Conservation (phyloP, 2,888 invertebrate species). For the Parascotia fuliginaria region DNA sequence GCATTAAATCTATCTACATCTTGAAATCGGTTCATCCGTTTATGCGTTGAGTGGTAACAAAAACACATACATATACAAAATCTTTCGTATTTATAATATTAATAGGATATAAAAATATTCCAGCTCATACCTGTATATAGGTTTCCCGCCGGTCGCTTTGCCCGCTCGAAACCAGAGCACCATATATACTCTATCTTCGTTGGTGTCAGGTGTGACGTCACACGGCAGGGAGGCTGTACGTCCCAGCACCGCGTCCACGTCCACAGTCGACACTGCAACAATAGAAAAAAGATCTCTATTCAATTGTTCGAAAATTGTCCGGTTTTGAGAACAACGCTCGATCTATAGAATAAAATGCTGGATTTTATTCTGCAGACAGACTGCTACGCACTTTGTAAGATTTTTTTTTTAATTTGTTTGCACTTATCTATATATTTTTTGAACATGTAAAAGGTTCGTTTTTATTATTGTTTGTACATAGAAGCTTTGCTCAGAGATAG, state of each 20-base stretch:
- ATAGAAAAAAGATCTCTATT: conserved; percentile 22
- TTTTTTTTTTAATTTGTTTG: conserved; percentile 1
- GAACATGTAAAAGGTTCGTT: no score
- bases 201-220: conserved; percentile 93
- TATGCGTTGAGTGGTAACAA: no score
- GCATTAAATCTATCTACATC: no score
- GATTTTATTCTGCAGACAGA: neutral
- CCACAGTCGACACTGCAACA: conserved; percentile 78
- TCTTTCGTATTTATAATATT: no score
- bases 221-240: conserved; percentile 94
- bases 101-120: no score
- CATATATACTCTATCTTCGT: conserved; percentile 95
- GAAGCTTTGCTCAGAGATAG: no score
- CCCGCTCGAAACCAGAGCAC: conserved; percentile 94
- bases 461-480: no score
- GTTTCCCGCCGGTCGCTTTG: conserved; percentile 92
- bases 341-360: conserved; percentile 4
- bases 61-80: neutral
- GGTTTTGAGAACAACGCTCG: conserved; percentile 1
- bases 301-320: conserved; percentile 4
- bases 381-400: conserved; percentile 2
- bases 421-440: no score
- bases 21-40: no score
- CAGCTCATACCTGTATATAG: conserved; percentile 95
- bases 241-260: conserved; percentile 93